Evolutionary conservation across 2,888 invertebrate species (phyloP).

Genomic region (Lathronympha strigana): DNA sequence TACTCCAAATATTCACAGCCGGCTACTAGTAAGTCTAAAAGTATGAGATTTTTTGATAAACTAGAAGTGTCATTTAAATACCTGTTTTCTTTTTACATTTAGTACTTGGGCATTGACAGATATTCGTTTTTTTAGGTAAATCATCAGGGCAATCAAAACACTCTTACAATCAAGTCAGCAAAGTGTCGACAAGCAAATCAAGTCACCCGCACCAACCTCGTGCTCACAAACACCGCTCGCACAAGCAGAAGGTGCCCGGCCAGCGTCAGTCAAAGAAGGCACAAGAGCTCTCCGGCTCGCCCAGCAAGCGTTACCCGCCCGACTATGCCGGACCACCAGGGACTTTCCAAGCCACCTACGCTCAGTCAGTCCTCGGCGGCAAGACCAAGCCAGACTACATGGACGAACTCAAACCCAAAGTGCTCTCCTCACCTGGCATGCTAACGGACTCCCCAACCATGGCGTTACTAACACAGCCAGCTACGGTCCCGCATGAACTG

Average conservation of each 20-base stretch:
- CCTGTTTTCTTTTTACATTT: too few species aligned
- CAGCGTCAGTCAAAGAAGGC: slow-evolving; percentile 62
- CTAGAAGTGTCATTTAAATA: too few species aligned
- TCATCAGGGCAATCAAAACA: slow-evolving; percentile 78
- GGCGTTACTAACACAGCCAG: slow-evolving; percentile 72
- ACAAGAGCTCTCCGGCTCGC: slow-evolving; percentile 62
- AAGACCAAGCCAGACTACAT: slow-evolving; percentile 69
- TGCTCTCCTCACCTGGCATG: slow-evolving; percentile 65
- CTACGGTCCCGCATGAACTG: slow-evolving; percentile 68
- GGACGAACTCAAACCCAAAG: slow-evolving; percentile 68
- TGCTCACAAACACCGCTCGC: slow-evolving; percentile 65
- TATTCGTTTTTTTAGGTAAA: slow-evolving; percentile 64
- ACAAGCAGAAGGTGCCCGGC: slow-evolving; percentile 51
- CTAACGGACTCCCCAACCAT: slow-evolving; percentile 70
- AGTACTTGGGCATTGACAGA: neutral
- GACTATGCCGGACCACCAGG: slow-evolving; percentile 73
- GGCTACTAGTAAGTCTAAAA: slow-evolving; percentile 60
- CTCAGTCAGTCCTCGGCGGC: slow-evolving; percentile 70
- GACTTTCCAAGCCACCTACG: slow-evolving; percentile 78
- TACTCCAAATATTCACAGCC: slow-evolving; percentile 80
- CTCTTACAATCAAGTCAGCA: slow-evolving; percentile 82
- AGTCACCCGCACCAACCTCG: slow-evolving; percentile 65
- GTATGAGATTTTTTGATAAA: too few species aligned
- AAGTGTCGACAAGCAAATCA: slow-evolving; percentile 80
- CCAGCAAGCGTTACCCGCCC: slow-evolving; percentile 65